These are phyloP conservation scores for Salticus scenicus DNA, from an alignment of 2,888 invertebrate genomes.

Conservation along the genomic window DNA sequence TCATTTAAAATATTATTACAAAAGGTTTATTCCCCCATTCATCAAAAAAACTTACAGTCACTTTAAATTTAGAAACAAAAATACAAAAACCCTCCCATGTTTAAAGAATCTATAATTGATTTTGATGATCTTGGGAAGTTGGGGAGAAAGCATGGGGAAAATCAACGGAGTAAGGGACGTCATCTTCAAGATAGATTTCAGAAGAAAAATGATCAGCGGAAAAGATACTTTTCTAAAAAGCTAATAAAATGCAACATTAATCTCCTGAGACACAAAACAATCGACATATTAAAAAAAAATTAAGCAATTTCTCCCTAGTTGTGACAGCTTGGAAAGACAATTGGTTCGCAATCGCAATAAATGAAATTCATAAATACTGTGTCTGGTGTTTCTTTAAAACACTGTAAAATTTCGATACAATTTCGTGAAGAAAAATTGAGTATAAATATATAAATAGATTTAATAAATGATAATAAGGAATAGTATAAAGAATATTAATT, in stretches of 20 bases:
- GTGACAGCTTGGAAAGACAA: too few relatives aligned
- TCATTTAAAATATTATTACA: slow-evolving; percentile 1
- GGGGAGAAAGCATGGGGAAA: neutral
- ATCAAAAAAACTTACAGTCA: neutral
- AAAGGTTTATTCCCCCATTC: neutral
- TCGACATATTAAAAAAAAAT: neutral
- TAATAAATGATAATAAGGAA: too few relatives aligned
- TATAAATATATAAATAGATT: too few relatives aligned
- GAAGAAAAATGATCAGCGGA: neutral
- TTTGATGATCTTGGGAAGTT: neutral
- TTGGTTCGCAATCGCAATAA: too few relatives aligned
- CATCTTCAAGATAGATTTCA: slow-evolving; percentile 3
- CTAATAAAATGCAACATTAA: slow-evolving; percentile 14
- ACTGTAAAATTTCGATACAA: too few relatives aligned
- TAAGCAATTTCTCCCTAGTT: too few relatives aligned
- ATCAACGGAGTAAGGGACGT: slow-evolving; percentile 3
- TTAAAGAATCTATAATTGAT: slow-evolving; percentile 12
- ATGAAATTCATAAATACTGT: too few relatives aligned
- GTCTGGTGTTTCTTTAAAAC: too few relatives aligned
- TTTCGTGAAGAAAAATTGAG: too few relatives aligned
- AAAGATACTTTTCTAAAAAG: neutral
- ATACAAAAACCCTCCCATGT: neutral
- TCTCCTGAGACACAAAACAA: neutral
- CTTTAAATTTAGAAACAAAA: neutral
- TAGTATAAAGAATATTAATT: too few relatives aligned